Conservation (phyloP, 92 coral and sea anemone species). For the Plumapathes pennacea region DNA sequence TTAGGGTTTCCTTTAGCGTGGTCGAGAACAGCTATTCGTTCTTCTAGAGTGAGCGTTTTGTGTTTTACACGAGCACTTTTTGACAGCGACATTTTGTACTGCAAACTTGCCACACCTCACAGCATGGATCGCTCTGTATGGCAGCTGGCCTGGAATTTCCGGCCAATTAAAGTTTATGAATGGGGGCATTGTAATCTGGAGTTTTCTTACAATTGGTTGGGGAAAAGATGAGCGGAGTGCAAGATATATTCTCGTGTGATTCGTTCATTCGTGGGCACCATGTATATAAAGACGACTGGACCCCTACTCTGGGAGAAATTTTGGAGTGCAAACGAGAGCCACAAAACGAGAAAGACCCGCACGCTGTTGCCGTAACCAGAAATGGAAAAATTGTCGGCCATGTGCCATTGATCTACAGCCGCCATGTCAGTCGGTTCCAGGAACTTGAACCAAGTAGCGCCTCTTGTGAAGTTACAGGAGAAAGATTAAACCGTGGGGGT, state of each 20-base stretch:
- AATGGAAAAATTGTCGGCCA: constrained; percentile 10
- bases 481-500: constrained; percentile 18
- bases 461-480: constrained; percentile 10
- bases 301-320: constrained; percentile 17
- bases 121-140: neutral
- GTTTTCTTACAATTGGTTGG: too few species aligned
- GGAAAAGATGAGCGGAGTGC: constrained; percentile 11
- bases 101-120: neutral
- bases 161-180: constrained; percentile 18
- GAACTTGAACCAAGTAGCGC: constrained; percentile 13
- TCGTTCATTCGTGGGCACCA: constrained; percentile 13
- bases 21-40: constrained; percentile 16
- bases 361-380: constrained; percentile 11
- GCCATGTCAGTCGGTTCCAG: constrained; percentile 5
- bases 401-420: constrained; percentile 17
- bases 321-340: constrained; percentile 8
- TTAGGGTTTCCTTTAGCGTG: constrained; percentile 31
- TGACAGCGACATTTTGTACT: constrained; percentile 4
- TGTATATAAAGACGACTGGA: constrained; percentile 16
- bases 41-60: constrained; percentile 21
- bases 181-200: constrained; percentile 6
- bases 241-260: constrained; percentile 12
- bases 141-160: constrained; percentile 12
- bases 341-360: constrained; percentile 8
- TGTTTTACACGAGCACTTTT: constrained; percentile 7